phyloP scores from a whole-genome alignment of 2,113 vertebrate genomes.

The Raja brachyura region DNA sequence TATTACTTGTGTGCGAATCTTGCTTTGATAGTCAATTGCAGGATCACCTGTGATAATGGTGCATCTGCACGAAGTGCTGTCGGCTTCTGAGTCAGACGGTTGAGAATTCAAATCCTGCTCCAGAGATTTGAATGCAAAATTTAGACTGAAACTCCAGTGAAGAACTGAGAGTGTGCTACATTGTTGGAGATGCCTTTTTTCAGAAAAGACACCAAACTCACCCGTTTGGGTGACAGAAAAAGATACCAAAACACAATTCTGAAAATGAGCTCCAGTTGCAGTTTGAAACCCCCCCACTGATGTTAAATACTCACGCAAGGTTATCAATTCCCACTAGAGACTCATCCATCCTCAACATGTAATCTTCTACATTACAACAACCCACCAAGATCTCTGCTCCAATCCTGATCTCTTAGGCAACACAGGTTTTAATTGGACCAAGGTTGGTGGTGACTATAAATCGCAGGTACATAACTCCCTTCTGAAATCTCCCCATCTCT shows the following conservation, averaged over 20 bases:
- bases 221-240: neutral
- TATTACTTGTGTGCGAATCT: neutral
- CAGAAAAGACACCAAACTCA: neutral
- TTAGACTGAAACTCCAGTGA: too few relatives aligned
- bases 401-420: neutral
- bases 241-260: neutral
- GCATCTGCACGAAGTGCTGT: neutral
- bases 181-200: neutral
- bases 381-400: neutral
- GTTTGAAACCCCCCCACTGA: too few relatives aligned
- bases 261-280: neutral
- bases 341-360: neutral
- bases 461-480: neutral
- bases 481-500: neutral
- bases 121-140: too few relatives aligned
- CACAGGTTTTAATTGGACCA: neutral
- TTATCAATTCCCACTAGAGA: neutral
- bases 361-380: neutral
- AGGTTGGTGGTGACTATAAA: neutral
- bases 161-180: too few relatives aligned
- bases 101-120: neutral
- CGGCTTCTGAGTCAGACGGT: neutral
- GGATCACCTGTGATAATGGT: too few relatives aligned
- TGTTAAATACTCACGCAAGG: neutral
- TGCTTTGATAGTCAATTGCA: conserved; percentile 38